phyloP scores from a whole-genome alignment of 2,113 vertebrate genomes.

The Arvicanthis niloticus region DNA sequence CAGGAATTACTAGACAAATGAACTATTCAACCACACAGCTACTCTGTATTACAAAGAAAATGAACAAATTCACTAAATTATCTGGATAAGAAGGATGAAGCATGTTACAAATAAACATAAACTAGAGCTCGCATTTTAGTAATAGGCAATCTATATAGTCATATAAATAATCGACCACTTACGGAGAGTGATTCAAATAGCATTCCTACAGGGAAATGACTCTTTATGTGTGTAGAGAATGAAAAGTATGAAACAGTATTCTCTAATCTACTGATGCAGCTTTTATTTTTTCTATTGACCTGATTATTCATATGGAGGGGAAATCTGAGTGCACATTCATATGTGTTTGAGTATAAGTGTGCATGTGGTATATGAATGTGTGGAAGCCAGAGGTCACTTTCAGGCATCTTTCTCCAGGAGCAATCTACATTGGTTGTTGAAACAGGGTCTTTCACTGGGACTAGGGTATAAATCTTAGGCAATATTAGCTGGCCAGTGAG shows the following conservation, averaged over 20 bases:
- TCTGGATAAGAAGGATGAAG: constrained; percentile 58
- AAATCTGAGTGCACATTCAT: background rate
- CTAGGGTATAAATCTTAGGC: background rate
- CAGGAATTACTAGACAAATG: constrained; percentile 40
- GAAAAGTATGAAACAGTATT: background rate
- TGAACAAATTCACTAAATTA: constrained; percentile 53
- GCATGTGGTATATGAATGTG: background rate
- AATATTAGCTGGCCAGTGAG: background rate
- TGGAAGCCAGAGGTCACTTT: background rate
- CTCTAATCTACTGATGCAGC: background rate
- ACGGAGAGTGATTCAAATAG: constrained; percentile 35
- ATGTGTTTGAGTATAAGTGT: background rate
- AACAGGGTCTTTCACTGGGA: background rate
- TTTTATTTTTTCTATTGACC: background rate
- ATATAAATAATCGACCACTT: constrained; percentile 14
- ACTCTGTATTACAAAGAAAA: constrained; percentile 20
- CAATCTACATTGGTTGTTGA: background rate
- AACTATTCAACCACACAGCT: constrained; percentile 1
- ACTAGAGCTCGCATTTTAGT: constrained; percentile 29
- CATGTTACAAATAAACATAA: constrained; percentile 51
- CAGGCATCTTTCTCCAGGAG: background rate
- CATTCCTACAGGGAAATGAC: constrained; percentile 14
- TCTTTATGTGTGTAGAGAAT: constrained; percentile 36
- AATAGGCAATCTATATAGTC: constrained; percentile 44
- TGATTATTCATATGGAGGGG: background rate